These are phyloP conservation scores for Orbicella faveolata DNA, from an alignment of 64 coral and sea anemone genomes.

Conservation along the genomic window DNA sequence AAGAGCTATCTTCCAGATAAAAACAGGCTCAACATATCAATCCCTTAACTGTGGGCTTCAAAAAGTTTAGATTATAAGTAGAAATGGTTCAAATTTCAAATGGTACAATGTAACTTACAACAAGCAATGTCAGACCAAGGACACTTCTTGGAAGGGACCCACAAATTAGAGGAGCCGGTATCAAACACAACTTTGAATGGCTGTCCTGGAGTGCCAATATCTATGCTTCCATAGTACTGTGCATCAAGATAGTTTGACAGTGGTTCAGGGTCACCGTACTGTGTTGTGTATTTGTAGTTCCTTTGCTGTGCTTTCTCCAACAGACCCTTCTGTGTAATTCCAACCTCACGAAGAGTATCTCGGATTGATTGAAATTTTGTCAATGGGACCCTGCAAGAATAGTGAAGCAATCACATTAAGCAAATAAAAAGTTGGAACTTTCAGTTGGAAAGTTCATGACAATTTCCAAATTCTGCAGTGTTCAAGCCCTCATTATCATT, in stretches of 20 bases:
- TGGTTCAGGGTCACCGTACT: constrained; percentile 48
- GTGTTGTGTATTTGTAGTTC: neutral
- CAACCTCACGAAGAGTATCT: constrained; percentile 45
- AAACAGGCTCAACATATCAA: no score
- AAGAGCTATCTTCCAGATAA: no score
- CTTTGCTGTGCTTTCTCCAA: constrained; percentile 46
- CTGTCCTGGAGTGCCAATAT: constrained; percentile 88
- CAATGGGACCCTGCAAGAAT: constrained; percentile 69
- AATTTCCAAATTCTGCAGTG: no score
- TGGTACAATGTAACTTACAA: constrained; percentile 60
- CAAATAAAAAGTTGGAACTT: neutral
- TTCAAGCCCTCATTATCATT: no score
- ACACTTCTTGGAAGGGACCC: constrained; percentile 94
- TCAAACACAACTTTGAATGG: constrained; percentile 94
- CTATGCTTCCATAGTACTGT: constrained; percentile 93
- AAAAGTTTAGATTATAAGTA: no score
- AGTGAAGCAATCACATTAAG: neutral
- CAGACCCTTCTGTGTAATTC: constrained; percentile 54
- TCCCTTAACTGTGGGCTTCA: no score
- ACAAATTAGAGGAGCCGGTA: constrained; percentile 96
- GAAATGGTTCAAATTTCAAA: neutral
- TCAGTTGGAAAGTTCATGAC: no score
- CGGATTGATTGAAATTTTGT: constrained; percentile 53
- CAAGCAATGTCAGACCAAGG: constrained; percentile 68
- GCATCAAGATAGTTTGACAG: constrained; percentile 93